Base-by-base conservation (phyloP, 1,140 invertebrate species). In the Bradynema listronoti region DNA sequence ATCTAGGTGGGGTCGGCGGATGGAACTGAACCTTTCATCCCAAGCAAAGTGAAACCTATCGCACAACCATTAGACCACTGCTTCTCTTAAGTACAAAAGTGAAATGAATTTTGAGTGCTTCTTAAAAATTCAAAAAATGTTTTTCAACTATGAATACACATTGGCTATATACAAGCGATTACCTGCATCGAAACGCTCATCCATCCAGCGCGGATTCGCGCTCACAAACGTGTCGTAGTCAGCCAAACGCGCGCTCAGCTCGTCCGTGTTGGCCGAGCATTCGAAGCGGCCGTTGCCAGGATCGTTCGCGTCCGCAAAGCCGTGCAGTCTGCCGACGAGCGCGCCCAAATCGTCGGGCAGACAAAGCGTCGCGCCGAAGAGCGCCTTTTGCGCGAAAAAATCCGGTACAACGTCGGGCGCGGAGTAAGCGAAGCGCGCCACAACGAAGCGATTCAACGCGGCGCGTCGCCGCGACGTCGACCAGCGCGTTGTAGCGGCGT, bases 401-500 rank as follows among this genome's bases (percentile, higher is more conserved):
- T 69, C 52, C 7, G 66, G 68, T 43, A 68, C 53, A 2, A 39
- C 19, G 22, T 33, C 36, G 22, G 63, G 34, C 5, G 24, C 19
- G 16, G 60, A 46, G 27, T 69, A 66, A 19, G 52, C 30, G 41
- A 68, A 71, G 29, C 68, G 53, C 22, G 59, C 47, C 30, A 68
- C 42, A 1, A 73, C 43, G 27, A 71, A 68, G 27, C 58, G 63
- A 45, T 58, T 54, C 6, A 66, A 9, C 42, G 27, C 22, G 7
- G 6, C 11, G 27, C 60, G 14, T 39, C 22, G 25, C 27, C 65
- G 34, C 30, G 50, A 6, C 25, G 57, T 47, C 43, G 52, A 16
- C 22, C 16, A 39, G n/a, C 42, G 58, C 19, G 50, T 47, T 24
- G 55, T 32, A 9, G 24, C 1, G 11, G 32, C 24, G n/a, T n/a